Evolutionary conservation across 2,113 vertebrate species (phyloP).

Genomic region (Protobothrops mucrosquamatus): DNA sequence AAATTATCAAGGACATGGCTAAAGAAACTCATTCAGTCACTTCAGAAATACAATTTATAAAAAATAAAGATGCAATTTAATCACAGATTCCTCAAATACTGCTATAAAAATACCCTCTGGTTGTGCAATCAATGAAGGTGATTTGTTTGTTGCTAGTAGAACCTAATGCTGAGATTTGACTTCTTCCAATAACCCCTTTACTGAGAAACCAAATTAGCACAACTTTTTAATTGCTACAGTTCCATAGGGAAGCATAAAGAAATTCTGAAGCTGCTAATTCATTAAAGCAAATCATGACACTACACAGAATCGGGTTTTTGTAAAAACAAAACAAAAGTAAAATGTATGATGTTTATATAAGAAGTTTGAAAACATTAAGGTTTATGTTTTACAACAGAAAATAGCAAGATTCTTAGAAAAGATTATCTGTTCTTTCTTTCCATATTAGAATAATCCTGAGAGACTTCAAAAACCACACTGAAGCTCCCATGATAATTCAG

Average conservation of each 20-base stretch:
- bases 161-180: constrained; percentile 65
- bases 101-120: constrained; percentile 47
- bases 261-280: constrained; percentile 69
- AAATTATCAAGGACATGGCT: neutral
- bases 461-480: neutral
- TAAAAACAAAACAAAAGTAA: constrained; percentile 50
- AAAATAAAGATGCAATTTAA: constrained; percentile 31
- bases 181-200: constrained; percentile 67
- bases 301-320: constrained; percentile 56
- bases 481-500: neutral
- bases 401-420: constrained; percentile 24
- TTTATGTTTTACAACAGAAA: constrained; percentile 27
- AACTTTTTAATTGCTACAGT: constrained; percentile 72
- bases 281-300: constrained; percentile 61
- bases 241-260: constrained; percentile 65
- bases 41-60: neutral
- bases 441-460: neutral
- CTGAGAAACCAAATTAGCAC: constrained; percentile 67
- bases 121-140: constrained; percentile 64
- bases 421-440: neutral
- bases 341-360: constrained; percentile 18
- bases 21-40: constrained; percentile 13
- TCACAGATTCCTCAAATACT: constrained; percentile 26
- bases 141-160: constrained; percentile 67
- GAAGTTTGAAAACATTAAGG: constrained; percentile 35